Evolutionary conservation across 1,140 invertebrate genomes (phyloP).

Genomic region (Gryllus bimaculatus): DNA sequence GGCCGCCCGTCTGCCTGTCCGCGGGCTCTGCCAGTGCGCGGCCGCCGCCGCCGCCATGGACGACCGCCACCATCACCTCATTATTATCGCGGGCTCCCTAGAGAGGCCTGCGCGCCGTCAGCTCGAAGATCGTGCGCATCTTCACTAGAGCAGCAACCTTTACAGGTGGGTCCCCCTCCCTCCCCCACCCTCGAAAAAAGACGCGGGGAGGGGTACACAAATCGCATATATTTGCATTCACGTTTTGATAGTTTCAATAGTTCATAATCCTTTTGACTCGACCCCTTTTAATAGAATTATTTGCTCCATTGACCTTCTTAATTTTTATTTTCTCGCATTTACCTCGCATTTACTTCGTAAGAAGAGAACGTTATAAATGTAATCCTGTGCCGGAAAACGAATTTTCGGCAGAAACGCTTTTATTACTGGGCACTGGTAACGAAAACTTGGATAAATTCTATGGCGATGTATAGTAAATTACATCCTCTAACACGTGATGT

Average conservation of each 20-base stretch:
- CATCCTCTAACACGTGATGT: too few relatives aligned
- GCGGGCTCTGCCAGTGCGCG: not conserved
- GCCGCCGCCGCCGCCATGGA: slow-evolving; percentile 52
- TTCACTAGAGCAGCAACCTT: slow-evolving; percentile 99
- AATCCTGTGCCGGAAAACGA: too few relatives aligned
- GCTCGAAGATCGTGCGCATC: slow-evolving; percentile 95
- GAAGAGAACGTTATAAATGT: too few relatives aligned
- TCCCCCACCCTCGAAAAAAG: not conserved
- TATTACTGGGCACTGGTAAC: too few relatives aligned
- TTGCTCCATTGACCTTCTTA: not conserved
- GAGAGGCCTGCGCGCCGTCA: slow-evolving; percentile 85
- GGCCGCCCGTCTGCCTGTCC: too few relatives aligned
- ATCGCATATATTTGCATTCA: not conserved
- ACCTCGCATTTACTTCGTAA: not conserved
- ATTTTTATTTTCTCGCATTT: not conserved
- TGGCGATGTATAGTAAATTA: too few relatives aligned
- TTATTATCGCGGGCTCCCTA: slow-evolving; percentile 85
- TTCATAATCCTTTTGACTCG: not conserved
- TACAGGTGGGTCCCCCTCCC: slow-evolving; percentile 75
- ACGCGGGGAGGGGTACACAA: not conserved
- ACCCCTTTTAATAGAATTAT: not conserved
- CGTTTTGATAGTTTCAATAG: not conserved
- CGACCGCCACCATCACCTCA: slow-evolving; percentile 76
- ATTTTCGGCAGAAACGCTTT: too few relatives aligned
- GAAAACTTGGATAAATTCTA: too few relatives aligned